Conservation (phyloP, 2,888 invertebrate species). For the Athripsodes cinereus region DNA sequence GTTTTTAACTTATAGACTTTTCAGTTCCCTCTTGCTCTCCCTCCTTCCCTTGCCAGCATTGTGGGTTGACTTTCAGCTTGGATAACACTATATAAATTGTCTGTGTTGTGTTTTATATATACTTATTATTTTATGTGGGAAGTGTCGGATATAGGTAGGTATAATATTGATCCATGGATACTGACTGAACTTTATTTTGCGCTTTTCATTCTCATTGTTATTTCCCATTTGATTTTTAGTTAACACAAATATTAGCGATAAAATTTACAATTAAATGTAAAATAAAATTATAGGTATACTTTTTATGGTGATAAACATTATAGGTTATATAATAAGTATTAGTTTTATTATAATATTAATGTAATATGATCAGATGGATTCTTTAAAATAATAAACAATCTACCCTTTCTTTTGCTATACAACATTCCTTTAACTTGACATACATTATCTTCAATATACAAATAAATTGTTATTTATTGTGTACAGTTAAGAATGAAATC, state of each 20-base stretch:
- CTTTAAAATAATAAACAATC: too few species aligned
- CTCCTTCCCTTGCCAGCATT: not conserved
- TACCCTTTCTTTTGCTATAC: too few species aligned
- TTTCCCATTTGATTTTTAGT: not conserved
- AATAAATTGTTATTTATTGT: too few species aligned
- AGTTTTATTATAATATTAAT: conserved; percentile 7
- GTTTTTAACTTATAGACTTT: not conserved
- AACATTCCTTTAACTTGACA: too few species aligned
- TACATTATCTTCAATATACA: too few species aligned
- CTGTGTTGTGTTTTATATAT: not conserved
- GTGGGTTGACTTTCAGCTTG: conserved; percentile 2
- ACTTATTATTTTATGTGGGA: not conserved
- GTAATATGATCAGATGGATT: not conserved
- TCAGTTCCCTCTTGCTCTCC: too few species aligned
- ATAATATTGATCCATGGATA: not conserved
- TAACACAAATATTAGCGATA: not conserved
- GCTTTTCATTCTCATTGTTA: conserved; percentile 18
- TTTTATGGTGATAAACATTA: not conserved
- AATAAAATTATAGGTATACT: not conserved
- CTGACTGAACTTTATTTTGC: conserved; percentile 26
- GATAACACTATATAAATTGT: conserved; percentile 3
- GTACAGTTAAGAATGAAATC: too few species aligned
- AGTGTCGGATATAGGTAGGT: not conserved
- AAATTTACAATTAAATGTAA: conserved; percentile 10
- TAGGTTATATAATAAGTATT: not conserved